Conservation (phyloP, 2,797 vertebrate species). For the Myotis planiceps region DNA sequence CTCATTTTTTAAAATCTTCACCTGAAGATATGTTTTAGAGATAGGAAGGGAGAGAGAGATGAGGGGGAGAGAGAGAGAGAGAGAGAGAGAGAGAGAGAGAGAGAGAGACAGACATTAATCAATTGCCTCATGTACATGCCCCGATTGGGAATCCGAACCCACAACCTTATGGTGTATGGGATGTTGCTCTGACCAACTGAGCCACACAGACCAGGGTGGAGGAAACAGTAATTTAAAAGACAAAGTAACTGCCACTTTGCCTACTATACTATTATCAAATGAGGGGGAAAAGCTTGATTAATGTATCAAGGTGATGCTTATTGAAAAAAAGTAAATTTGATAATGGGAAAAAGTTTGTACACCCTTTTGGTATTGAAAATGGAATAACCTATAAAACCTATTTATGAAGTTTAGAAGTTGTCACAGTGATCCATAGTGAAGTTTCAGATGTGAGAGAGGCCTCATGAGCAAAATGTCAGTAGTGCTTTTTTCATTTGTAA, state of each 20-base stretch:
- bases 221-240: neutral
- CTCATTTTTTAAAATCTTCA: neutral
- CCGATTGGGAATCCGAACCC: neutral
- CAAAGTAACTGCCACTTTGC: neutral
- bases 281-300: neutral
- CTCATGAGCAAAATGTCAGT: neutral
- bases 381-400: neutral
- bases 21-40: neutral
- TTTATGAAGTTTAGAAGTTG: neutral
- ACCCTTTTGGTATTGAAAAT: neutral
- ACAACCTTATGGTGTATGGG: neutral
- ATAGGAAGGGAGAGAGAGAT: neutral
- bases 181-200: neutral
- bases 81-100: too few species aligned
- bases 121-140: neutral
- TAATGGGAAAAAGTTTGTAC: neutral
- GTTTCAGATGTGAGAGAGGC: neutral
- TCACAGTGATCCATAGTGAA: neutral
- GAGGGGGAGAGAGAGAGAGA: too few species aligned
- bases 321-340: neutral
- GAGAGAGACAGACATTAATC: neutral
- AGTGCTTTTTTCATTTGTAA: neutral
- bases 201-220: neutral
- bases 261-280: neutral
- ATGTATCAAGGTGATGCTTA: neutral